phyloP scores from a whole-genome alignment of 2,113 vertebrate genomes.

The Microcebus ravelobensis region DNA sequence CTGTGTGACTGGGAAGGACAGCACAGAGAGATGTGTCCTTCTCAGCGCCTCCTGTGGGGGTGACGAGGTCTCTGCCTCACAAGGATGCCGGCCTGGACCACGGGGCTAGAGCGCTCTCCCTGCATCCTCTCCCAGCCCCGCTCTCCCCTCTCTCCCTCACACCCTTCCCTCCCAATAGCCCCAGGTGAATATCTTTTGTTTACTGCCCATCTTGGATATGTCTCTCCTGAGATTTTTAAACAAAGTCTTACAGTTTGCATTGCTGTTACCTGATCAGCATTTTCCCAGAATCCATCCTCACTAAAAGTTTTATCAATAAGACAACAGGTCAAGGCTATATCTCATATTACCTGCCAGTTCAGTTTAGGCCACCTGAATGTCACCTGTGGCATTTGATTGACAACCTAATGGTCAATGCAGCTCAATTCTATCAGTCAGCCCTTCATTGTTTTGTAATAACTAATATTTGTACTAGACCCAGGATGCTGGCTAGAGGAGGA shows the following conservation, averaged over 20 bases:
- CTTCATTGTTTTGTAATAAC: neutral
- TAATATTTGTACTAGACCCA: neutral
- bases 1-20: rapidly evolving
- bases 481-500: neutral
- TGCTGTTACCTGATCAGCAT: neutral
- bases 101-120: neutral
- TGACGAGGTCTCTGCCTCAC: rapidly evolving
- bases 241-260: neutral
- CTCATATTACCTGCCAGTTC: neutral
- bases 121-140: neutral
- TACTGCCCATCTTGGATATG: rapidly evolving
- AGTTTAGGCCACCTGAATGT: too few species aligned
- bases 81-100: neutral
- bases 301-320: neutral
- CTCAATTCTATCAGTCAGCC: neutral
- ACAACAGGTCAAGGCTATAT: neutral
- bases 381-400: neutral
- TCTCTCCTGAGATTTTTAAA: neutral
- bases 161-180: too few species aligned
- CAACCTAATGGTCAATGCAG: too few species aligned
- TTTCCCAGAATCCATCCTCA: neutral
- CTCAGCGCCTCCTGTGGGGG: rapidly evolving
- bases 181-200: rapidly evolving
- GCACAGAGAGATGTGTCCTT: neutral
- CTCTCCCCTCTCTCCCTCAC: too few species aligned